These are phyloP conservation scores for Porites cylindrica DNA, from an alignment of 92 coral and sea anemone species.

Conservation along the genomic window DNA sequence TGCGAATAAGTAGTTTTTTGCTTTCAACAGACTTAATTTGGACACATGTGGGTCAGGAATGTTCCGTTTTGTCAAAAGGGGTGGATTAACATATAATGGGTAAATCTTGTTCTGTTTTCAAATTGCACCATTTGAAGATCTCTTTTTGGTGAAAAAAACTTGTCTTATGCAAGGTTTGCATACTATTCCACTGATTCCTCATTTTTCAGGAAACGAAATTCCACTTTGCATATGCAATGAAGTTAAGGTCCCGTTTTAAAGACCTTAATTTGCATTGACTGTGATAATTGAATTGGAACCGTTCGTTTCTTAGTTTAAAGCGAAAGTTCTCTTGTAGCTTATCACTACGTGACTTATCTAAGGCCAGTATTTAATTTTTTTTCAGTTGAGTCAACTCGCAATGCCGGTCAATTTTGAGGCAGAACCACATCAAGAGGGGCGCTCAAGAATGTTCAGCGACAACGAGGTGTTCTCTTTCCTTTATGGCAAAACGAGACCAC, in stretches of 20 bases:
- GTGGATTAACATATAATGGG: not conserved
- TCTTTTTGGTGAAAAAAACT: too few species aligned
- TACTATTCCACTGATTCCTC: too few species aligned
- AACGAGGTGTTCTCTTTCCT: constrained; percentile 37
- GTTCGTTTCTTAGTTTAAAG: not conserved
- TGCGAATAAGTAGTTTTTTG: constrained; percentile 9
- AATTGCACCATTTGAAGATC: not conserved
- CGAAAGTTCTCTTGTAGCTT: not conserved
- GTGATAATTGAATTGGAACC: not conserved
- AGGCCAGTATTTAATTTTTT: not conserved
- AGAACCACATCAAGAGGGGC: not conserved
- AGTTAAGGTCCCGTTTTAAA: too few species aligned
- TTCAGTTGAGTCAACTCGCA: constrained; percentile 26
- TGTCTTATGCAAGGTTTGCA: too few species aligned
- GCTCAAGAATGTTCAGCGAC: constrained; percentile 9
- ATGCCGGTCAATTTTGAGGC: constrained; percentile 34
- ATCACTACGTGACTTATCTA: not conserved
- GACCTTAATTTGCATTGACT: not conserved
- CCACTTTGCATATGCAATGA: not conserved
- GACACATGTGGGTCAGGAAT: not conserved
- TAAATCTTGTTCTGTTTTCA: not conserved
- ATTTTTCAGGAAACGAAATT: too few species aligned
- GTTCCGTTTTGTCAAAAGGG: not conserved
- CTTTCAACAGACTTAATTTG: not conserved
- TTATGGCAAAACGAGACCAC: constrained; percentile 23